Base-by-base conservation (phyloP, 2,888 invertebrate species). In the Apodemia zela region DNA sequence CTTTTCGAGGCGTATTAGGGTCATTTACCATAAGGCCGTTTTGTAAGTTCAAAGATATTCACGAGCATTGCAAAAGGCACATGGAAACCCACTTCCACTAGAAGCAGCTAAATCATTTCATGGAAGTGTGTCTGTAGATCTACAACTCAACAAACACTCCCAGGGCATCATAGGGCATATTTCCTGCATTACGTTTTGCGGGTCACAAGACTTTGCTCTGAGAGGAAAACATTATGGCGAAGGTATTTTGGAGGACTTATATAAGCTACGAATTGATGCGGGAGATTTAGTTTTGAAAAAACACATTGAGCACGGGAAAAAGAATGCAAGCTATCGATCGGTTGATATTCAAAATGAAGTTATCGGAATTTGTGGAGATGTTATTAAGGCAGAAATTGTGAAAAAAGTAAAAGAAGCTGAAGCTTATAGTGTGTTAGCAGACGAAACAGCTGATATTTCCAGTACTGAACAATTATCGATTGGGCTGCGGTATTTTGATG, bases 1-100 rank as follows among this genome's bases (percentile, higher is more conserved):
- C 13, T 45, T 45, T 45, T 45, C 6, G 42, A 45, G 42, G 42
- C 42, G 42, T 69, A 64, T 64, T 64, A 59, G 69, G 67, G 60
- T 69, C 65, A 65, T 67, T 70, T 65, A 68, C 61, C 57, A 61
- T 69, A 59, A 64, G 67, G 62, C 67, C 68, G 42, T 69, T 68
- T 68, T 62, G 60, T 65, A 68, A 68, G 62, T 71, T 67, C 62
- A 70, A 71, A 68, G 66, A 70, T 70, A 67, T 71, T 61, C 70
- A 70, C 66, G 66, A 67, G 65, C 63, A 67, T 59, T 67, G 66
- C 64, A 67, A 66, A 70, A 63, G 62, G 63, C 65, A 70, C 61
- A 61, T 65, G 60, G 64, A 64, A 63, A 66, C 66, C 62, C 60
- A 67, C 60, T 65, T 62, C 59, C 67, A 69, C 60, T 63, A 63